phyloP scores from a whole-genome alignment of 2,888 invertebrate genomes.

The Microchrysa polita region DNA sequence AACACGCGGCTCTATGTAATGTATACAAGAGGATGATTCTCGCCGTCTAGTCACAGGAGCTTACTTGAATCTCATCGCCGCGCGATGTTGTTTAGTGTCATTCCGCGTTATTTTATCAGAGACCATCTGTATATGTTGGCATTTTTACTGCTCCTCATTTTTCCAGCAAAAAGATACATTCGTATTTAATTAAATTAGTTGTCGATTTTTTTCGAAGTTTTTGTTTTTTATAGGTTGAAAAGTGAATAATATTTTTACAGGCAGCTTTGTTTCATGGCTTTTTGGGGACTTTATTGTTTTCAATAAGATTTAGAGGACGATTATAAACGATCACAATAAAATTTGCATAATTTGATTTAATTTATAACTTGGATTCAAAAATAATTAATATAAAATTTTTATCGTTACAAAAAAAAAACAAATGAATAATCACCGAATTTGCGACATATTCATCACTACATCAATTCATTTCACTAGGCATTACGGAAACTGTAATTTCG shows the following conservation, averaged over 20 bases:
- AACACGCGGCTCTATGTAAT: too few species aligned
- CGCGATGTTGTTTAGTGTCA: neutral
- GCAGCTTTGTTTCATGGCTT: neutral
- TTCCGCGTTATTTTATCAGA: neutral
- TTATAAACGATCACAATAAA: neutral
- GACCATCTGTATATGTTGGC: neutral
- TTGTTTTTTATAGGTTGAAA: neutral
- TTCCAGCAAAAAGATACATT: neutral
- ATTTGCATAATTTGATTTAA: constrained; percentile 22
- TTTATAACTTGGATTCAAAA: too few species aligned
- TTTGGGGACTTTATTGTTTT: neutral
- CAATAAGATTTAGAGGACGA: neutral
- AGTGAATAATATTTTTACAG: neutral
- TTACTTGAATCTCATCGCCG: neutral
- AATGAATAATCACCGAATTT: neutral
- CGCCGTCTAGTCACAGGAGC: neutral
- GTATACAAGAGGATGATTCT: neutral
- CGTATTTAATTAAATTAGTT: constrained; percentile 1
- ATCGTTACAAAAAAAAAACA: neutral
- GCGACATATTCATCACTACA: too few species aligned
- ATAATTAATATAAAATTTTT: neutral
- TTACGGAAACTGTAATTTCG: too few species aligned
- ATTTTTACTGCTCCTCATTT: constrained; percentile 5
- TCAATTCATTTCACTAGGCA: too few species aligned
- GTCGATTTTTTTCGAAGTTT: neutral